Conservation (phyloP, 2,113 vertebrate species). For the Agapornis roseicollis region DNA sequence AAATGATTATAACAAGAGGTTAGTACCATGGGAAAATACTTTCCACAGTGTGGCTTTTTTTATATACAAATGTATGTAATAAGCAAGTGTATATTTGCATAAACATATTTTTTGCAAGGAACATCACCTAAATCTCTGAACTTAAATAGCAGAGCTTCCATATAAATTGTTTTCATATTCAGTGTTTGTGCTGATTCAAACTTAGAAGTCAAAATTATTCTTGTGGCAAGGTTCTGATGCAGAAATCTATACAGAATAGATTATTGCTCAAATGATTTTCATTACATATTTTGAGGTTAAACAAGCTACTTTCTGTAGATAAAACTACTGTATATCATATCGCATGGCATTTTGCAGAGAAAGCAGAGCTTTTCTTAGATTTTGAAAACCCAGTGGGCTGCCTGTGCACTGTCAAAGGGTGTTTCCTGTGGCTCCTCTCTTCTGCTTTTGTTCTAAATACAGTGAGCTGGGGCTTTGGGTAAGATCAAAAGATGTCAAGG, state of each 20-base stretch:
- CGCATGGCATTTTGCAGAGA: background rate
- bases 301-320: background rate
- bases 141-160: background rate
- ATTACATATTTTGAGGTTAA: background rate
- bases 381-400: background rate
- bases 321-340: background rate
- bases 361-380: background rate
- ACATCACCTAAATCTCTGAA: background rate
- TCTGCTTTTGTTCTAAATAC: background rate
- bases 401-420: background rate
- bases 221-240: background rate
- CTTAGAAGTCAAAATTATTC: background rate
- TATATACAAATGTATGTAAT: background rate
- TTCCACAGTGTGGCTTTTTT: background rate
- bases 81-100: background rate
- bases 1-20: background rate
- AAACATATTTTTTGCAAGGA: background rate
- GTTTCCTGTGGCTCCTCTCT: background rate
- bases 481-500: background rate
- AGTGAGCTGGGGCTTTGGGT: background rate
- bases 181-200: background rate
- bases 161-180: background rate
- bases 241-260: background rate
- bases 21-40: background rate
- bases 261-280: background rate